Percentiles rank a stretch among this genome's conserved stretches.
Conservation (phyloP, 1,140 invertebrate genomes). For the Macrocentrus cingulum region DNA sequence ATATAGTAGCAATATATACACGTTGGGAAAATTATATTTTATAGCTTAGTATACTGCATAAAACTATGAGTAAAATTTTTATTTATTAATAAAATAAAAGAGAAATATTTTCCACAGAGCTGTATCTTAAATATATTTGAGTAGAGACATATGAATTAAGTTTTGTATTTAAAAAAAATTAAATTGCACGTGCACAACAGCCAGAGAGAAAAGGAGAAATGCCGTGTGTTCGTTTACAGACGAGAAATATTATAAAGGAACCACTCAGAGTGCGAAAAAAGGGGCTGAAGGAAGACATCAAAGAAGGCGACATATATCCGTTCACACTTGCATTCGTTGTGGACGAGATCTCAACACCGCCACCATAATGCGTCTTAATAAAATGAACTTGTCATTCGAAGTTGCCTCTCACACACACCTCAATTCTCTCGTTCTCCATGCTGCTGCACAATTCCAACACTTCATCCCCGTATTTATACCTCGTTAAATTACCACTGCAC, state of each 20-base stretch:
- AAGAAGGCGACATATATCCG: slow-evolving; percentile 56
- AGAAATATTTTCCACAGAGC: too few species aligned
- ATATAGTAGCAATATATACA: too few species aligned
- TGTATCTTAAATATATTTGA: too few species aligned
- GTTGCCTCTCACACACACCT: slow-evolving; percentile 7
- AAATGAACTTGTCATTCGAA: slow-evolving; percentile 55
- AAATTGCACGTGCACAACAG: too few species aligned
- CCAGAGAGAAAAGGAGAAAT: neutral
- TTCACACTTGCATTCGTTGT: slow-evolving; percentile 44
- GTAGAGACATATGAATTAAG: too few species aligned
- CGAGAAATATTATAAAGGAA: slow-evolving; percentile 14
- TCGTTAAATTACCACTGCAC: slow-evolving; percentile 53
- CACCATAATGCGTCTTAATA: slow-evolving; percentile 52
- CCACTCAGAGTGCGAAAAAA: slow-evolving; percentile 8
- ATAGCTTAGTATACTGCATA: too few species aligned
- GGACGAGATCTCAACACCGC: neutral
- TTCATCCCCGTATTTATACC: slow-evolving; percentile 41
- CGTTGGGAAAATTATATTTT: too few species aligned
- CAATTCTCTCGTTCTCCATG: slow-evolving; percentile 2
- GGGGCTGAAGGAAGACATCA: slow-evolving; percentile 46
- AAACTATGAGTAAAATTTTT: too few species aligned
- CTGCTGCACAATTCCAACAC: too few species aligned
- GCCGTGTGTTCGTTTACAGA: neutral
- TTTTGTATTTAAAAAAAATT: too few species aligned
- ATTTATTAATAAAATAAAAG: too few species aligned